Evolutionary conservation across 1,140 invertebrate genomes (phyloP).

Genomic region (Lepidostoma basale): DNA sequence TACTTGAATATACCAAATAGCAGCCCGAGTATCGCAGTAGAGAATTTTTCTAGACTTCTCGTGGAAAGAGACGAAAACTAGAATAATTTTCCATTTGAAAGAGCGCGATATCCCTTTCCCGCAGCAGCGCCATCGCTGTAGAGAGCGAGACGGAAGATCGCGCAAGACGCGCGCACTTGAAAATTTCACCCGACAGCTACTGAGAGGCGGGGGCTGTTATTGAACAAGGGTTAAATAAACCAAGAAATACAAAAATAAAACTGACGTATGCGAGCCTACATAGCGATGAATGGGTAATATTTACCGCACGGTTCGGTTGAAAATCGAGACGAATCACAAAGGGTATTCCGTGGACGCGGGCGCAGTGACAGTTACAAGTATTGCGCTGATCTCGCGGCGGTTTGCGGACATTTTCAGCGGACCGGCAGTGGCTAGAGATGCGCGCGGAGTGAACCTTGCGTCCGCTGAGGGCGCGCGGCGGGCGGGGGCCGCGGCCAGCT

Average conservation of each 20-base stretch:
- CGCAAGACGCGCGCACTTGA: conserved; percentile 42
- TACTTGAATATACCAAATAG: conserved; percentile 1
- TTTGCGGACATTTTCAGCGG: conserved; percentile 21
- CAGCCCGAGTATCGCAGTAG: conserved; percentile 7
- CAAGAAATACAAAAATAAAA: conserved; percentile 6
- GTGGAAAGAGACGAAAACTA: conserved; percentile 14
- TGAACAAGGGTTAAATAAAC: conserved; percentile 26
- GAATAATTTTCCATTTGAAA: conserved; percentile 10
- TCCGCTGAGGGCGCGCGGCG: conserved; percentile 15
- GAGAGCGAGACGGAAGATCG: conserved; percentile 24
- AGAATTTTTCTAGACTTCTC: conserved; percentile 20
- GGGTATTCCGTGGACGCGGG: not conserved
- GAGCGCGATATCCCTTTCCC: conserved; percentile 28
- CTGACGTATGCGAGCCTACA: not conserved
- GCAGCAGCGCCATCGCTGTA: not conserved
- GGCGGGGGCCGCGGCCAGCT: conserved; percentile 15
- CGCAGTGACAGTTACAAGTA: conserved; percentile 15
- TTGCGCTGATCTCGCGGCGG: conserved; percentile 12
- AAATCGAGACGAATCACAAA: not conserved
- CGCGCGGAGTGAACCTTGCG: not conserved
- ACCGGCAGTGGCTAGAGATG: not conserved
- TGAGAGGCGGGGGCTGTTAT: conserved; percentile 35
- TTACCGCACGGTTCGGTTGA: not conserved
- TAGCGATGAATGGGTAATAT: not conserved
- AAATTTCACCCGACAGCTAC: conserved; percentile 34